Conservation (phyloP, 2,888 invertebrate genomes). For the Morpho deidamia region DNA sequence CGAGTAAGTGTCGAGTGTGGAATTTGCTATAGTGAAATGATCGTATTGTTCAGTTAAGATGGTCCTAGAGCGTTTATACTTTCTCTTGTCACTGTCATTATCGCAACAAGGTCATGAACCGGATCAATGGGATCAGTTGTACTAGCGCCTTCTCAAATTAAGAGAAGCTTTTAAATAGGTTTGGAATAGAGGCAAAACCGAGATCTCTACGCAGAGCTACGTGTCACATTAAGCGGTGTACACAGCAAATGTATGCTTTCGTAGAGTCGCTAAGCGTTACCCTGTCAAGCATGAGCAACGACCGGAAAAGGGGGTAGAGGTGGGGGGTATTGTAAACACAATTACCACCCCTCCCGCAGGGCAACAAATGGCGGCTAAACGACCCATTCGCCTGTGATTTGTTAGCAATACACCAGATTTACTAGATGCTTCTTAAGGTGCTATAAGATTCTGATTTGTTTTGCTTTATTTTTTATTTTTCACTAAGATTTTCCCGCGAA, state of each 20-base stretch:
- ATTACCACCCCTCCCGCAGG: slow-evolving; percentile 61
- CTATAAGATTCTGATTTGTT: slow-evolving; percentile 19
- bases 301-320: slow-evolving; percentile 46
- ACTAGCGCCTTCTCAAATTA: no score
- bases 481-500: no score
- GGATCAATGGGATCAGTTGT: no score
- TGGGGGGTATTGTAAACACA: slow-evolving; percentile 65
- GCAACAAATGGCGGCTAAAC: slow-evolving; percentile 74
- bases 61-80: no score
- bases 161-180: no score
- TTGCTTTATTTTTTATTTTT: neutral
- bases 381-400: slow-evolving; percentile 75
- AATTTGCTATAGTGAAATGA: no score
- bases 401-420: slow-evolving; percentile 76
- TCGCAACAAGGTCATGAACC: no score
- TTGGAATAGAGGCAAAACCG: no score
- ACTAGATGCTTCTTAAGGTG: slow-evolving; percentile 50
- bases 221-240: slow-evolving; percentile 18
- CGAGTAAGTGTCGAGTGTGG: no score
- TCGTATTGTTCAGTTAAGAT: no score
- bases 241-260: slow-evolving; percentile 22
- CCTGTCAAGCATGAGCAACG: slow-evolving; percentile 67
- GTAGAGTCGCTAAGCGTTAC: slow-evolving; percentile 64
- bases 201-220: no score
- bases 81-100: no score